phyloP scores from a whole-genome alignment of 2,113 vertebrate genomes.

The Megaceryle torquata region DNA sequence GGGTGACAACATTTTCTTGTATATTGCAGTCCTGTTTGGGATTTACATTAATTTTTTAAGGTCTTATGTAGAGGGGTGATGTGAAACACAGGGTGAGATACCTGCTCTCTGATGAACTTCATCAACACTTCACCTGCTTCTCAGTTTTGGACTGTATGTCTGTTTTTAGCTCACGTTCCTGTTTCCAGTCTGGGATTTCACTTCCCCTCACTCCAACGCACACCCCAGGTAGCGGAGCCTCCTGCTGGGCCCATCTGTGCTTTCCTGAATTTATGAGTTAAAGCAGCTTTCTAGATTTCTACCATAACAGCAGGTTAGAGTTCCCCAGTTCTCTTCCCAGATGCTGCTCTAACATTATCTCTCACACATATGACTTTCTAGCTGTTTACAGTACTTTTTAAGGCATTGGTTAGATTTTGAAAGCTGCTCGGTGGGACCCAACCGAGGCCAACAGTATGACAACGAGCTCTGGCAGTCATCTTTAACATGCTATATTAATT shows the following conservation, averaged over 20 bases:
- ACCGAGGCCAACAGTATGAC: not conserved
- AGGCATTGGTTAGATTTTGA: not conserved
- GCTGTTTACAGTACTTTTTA: not conserved
- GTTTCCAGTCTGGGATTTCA: not conserved
- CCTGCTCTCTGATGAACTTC: not conserved
- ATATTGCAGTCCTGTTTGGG: not conserved
- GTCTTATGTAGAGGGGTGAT: not conserved
- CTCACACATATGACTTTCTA: not conserved
- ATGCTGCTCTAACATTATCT: not conserved
- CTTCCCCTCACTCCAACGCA: not conserved
- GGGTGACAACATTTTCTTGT: not conserved
- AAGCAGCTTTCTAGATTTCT: constrained; percentile 6
- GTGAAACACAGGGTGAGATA: not conserved
- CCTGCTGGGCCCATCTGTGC: not conserved
- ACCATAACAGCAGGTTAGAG: not conserved
- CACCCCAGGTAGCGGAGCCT: not conserved
- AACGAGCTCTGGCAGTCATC: not conserved
- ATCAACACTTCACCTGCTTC: not conserved
- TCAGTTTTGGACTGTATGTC: not conserved
- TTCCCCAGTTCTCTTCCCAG: not conserved
- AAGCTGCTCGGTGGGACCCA: not conserved
- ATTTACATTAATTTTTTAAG: not conserved
- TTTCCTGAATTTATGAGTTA: not conserved
- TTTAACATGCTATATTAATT: not conserved
- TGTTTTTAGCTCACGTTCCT: not conserved